Conservation (phyloP, 2,113 vertebrate genomes). For the Halichoeres trimaculatus region DNA sequence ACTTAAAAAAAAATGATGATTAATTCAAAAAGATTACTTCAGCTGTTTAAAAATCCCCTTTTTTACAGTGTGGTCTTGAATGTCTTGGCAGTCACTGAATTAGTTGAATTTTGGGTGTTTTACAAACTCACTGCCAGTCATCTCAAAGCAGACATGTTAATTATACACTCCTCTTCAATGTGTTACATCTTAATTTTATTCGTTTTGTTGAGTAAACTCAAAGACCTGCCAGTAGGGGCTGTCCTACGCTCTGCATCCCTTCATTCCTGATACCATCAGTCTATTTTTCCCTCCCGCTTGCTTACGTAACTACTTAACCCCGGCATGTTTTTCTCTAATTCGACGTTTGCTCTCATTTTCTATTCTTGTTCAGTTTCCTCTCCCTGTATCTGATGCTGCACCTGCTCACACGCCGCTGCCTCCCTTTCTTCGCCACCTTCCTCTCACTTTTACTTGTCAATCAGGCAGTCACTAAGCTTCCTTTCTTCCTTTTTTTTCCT, state of each 20-base stretch:
- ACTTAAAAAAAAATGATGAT: no score
- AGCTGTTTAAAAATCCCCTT: no score
- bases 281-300: constrained; percentile 40
- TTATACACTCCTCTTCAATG: no score
- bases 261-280: constrained; percentile 1
- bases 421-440: constrained; percentile 47
- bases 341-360: constrained; percentile 32
- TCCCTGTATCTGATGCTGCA: constrained; percentile 50
- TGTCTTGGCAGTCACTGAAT: no score
- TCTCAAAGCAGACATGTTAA: no score
- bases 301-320: constrained; percentile 11
- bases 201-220: no score
- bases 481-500: not conserved
- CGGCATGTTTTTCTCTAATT: constrained; percentile 45
- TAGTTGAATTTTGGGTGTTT: no score
- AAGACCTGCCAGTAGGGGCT: no score
- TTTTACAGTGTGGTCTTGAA: no score
- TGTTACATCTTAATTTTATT: no score
- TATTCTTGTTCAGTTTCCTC: constrained; percentile 11
- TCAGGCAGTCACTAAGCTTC: constrained; percentile 47
- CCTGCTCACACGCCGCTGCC: constrained; percentile 50
- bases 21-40: no score
- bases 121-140: no score
- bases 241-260: not conserved
- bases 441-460: constrained; percentile 65